Base-by-base conservation (phyloP, 2,797 vertebrate species). In the Platalea minor region DNA sequence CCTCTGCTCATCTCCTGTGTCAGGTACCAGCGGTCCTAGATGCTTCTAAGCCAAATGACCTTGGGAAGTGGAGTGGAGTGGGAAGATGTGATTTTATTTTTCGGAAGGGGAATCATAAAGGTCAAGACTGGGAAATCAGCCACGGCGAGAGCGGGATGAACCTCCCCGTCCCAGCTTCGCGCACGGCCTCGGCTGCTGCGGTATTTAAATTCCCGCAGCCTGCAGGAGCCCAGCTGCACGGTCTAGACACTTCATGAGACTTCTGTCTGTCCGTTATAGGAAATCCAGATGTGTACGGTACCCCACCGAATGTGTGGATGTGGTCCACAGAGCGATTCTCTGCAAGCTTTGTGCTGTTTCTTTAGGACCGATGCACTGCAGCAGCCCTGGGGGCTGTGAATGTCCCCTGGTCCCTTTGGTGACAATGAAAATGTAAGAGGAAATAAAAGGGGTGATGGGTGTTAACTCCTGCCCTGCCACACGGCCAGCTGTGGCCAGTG, bases 141-240 rank as follows among this genome's bases (percentile, higher is more conserved):
- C 18, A 0, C 10, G 28, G 35, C 0, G 8, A 15, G 70, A 18
- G 48, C 2, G 6, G 57, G 48, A 21, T 25, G 63, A 41, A 29
- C 17, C 11, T n/a, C 6, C 51, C 39, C 11, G 1, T 33, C 15
- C 31, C 5, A 0, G 43, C 45, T 46, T 79, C 3, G 3, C 3
- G 2, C 53, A 6, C 2, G 3, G 59, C 53, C 67, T 57, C 2
- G 5, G 24, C 51, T 28, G 26, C 56, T 39, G 39, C 1, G 3
- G 43, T 25, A 4, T 65, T 78, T 28, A 7, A 54, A 39, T 54
- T 43, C 39, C 56, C 50, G 37, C 56, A 45, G 76, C 19, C 74
- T 60, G 26, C n/a, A 15, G 5, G 68, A 87, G 28, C 64, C 59
- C 53, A 24, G 69, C 39, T 70, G 51, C 61, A 13, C 61, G 2